phyloP scores from a whole-genome alignment of 2,113 vertebrate species.

The Atrichornis clamosus region DNA sequence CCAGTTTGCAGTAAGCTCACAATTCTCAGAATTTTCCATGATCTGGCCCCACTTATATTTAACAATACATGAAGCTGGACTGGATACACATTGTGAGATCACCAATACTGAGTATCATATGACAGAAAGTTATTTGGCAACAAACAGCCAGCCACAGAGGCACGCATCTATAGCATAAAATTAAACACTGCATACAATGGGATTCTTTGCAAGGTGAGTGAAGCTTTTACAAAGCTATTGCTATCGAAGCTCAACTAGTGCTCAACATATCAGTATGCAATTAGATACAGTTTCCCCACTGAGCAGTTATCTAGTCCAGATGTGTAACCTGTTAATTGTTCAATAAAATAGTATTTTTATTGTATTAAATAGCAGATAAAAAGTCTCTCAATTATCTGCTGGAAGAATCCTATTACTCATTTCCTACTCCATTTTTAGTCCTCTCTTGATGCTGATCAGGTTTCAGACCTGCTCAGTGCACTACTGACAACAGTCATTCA shows the following conservation, averaged over 20 bases:
- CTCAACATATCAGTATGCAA: background rate
- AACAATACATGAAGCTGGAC: background rate
- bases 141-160: background rate
- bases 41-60: background rate
- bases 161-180: rapidly evolving
- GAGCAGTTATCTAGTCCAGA: background rate
- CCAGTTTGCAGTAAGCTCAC: background rate
- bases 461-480: conserved; percentile 69
- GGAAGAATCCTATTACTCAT: conserved; percentile 69
- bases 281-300: background rate
- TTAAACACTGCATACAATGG: background rate
- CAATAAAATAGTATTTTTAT: background rate
- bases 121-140: background rate
- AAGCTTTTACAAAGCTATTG: background rate
- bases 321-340: conserved; percentile 44
- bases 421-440: conserved; percentile 65
- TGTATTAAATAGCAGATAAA: background rate
- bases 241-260: background rate
- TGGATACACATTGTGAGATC: background rate
- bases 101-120: background rate
- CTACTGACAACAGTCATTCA: conserved; percentile 57
- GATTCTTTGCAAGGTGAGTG: background rate
- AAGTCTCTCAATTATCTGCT: background rate
- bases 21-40: background rate
- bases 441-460: conserved; percentile 56